Evolutionary conservation across 2,888 invertebrate genomes (phyloP), one percentile per base, ranked within the genome.

Genomic region (Trichopoda pennipes): DNA sequence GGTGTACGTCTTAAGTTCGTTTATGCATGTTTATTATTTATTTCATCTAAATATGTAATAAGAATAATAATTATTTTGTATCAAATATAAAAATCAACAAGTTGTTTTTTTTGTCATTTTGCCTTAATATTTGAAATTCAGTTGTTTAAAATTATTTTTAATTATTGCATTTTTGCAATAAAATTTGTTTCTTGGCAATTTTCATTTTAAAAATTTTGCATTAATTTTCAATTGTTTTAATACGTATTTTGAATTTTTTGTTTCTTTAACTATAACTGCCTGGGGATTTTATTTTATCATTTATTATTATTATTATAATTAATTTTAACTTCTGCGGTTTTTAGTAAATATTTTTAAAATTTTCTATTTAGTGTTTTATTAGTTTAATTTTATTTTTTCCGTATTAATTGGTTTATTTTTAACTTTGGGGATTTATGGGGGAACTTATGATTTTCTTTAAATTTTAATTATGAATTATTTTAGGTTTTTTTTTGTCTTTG

Each of bases 1-100:
- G 28, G 6, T 70, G 21, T 47, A 42, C 69, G 58, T 14, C 38
- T 61, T 61, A 56, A 61, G 28, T 68, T 53, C 32, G 38, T 51
- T 21, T 28, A 3, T 58, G 72, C 44, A 35, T 51, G 35, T 23
- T 42, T 56, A 19, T 53, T 28, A 73, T 75, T 61, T 38, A 2
- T 51, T 55, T 77, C 10, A 83, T 73, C 74, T 81, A 81, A 75
- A 79, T 76, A 80, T 79, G 76, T 84, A 82, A 66, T 73, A 84
- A 85, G 28, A 28, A 28, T 28, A 28, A 28, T 83, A 77, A 74
- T 84, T 80, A 89, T 88, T 77, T 90, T 90, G 91, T 90, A 90
- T 91, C 90, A 90, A 90, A 90, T 90, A 90, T 91, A 91, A 90
- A 91, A 90, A 91, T 90, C 90, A 90, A 91, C 91, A 91, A 91